Percentiles rank a stretch among this genome's conserved stretches.
Conservation (phyloP, 2,797 vertebrate genomes). For the Lateolabrax maculatus region DNA sequence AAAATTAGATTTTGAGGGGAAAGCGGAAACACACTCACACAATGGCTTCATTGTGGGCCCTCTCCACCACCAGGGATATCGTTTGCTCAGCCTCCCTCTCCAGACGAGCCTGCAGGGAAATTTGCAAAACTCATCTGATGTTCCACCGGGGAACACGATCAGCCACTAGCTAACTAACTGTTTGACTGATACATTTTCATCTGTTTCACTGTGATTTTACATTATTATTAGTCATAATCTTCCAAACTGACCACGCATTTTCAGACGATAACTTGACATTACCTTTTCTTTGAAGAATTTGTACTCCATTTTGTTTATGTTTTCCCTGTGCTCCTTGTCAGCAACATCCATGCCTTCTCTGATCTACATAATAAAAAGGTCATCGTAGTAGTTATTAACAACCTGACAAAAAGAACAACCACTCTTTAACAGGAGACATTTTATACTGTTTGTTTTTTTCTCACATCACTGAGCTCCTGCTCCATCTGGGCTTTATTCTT, state of each 20-base stretch:
- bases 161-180: neutral
- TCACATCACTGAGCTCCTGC: conserved; percentile 87
- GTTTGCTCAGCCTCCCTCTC: conserved; percentile 89
- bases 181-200: neutral
- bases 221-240: neutral
- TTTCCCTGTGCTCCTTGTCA: conserved; percentile 85
- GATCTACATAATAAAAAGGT: conserved; percentile 76
- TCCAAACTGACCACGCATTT: neutral
- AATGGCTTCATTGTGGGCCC: conserved; percentile 88
- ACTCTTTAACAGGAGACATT: neutral
- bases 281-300: conserved; percentile 92
- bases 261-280: conserved; percentile 18
- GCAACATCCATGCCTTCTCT: conserved; percentile 83
- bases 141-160: conserved; percentile 14
- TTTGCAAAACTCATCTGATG: conserved; percentile 32
- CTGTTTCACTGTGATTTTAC: neutral
- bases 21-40: conserved; percentile 84
- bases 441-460: conserved; percentile 12
- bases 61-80: conserved; percentile 84
- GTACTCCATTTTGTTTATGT: conserved; percentile 83
- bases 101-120: conserved; percentile 82
- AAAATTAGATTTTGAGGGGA: conserved; percentile 71
- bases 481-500: conserved; percentile 87
- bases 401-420: neutral
- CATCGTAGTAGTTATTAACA: conserved; percentile 11